Evolutionary conservation across 2,113 vertebrate genomes (phyloP), one percentile per base, ranked within the genome.

Genomic region (Zosterops lateralis): DNA sequence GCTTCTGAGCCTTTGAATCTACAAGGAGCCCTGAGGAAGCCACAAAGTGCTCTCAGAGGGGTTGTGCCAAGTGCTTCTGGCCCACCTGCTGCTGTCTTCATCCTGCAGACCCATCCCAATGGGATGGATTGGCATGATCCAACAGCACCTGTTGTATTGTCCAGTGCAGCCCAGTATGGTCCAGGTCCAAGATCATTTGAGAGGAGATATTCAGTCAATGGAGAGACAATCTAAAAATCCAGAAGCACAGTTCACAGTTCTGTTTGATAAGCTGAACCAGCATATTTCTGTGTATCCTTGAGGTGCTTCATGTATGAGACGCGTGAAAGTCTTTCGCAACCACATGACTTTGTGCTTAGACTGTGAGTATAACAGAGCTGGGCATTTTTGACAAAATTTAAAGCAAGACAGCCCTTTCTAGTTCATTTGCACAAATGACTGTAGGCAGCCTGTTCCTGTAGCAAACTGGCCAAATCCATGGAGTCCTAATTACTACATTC

Each of bases 21-120:
- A 12, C 1, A 0, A 8, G 47, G 62, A 79, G 56, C 42, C 51
- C 48, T 42, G 36, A 42, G 1, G 2, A 67, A 62, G 17, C 5
- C 1, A 1, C 18, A 7, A 7, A 7, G 24, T 20, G 50, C 54
- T 61, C 42, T 61, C 25, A 31, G 57, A 28, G 17, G 13, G 42
- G 18, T 36, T 57, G 25, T 67, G 34, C 10, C 10, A 45, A 34
- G 21, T 76, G 50, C 50, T 61, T 77, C 44, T 48, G 71, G 11
- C 44, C 79, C 56, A 54, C 0, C 42, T 62, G 66, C 48, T 40
- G 25, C 38, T 65, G 10, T 14, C 17, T 44, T 66, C 48, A 31
- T 62, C 38, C 15, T 0, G 0, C 17, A 48, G 24, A 67, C 13
- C 42, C 10, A 14, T 25, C 81, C 62, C 31, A 34, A 36, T 4